phyloP scores from a whole-genome alignment of 1,140 invertebrate genomes.

The Geopemphigus sp. region DNA sequence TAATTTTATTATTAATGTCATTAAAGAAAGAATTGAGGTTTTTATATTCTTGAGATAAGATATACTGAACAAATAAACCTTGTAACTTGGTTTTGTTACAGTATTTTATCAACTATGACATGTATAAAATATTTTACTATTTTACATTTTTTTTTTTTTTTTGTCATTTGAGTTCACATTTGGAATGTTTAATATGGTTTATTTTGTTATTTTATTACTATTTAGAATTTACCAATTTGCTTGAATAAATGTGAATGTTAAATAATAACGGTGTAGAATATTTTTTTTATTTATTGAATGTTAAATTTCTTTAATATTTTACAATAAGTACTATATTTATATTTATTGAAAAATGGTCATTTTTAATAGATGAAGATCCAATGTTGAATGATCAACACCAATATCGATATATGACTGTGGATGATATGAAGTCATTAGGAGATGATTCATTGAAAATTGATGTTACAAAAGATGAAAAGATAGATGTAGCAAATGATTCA shows the following conservation, averaged over 20 bases:
- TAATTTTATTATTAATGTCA: neutral
- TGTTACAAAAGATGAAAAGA: conserved; percentile 67
- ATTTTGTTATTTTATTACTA: neutral
- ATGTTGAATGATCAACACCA: conserved; percentile 77
- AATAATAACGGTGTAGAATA: neutral
- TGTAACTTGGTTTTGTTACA: neutral
- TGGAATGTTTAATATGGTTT: conserved; percentile 18
- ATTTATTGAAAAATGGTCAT: neutral
- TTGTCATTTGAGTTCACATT: neutral
- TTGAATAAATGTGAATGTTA: neutral
- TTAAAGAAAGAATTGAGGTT: neutral
- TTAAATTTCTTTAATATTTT: neutral
- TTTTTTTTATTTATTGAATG: neutral
- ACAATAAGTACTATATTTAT: neutral
- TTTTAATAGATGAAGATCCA: conserved; percentile 71
- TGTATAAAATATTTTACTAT: neutral
- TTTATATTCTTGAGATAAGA: conserved; percentile 13
- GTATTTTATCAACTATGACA: neutral
- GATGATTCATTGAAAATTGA: conserved; percentile 76
- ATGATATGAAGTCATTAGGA: conserved; percentile 77
- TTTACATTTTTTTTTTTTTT: conserved; percentile 3
- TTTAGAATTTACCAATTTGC: neutral
- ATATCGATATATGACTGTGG: conserved; percentile 82
- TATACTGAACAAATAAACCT: conserved; percentile 18
- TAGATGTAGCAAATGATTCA: conserved; percentile 5